Evolutionary conservation across 2,113 vertebrate genomes (phyloP).

Genomic region (Xyliphius kryptos): DNA sequence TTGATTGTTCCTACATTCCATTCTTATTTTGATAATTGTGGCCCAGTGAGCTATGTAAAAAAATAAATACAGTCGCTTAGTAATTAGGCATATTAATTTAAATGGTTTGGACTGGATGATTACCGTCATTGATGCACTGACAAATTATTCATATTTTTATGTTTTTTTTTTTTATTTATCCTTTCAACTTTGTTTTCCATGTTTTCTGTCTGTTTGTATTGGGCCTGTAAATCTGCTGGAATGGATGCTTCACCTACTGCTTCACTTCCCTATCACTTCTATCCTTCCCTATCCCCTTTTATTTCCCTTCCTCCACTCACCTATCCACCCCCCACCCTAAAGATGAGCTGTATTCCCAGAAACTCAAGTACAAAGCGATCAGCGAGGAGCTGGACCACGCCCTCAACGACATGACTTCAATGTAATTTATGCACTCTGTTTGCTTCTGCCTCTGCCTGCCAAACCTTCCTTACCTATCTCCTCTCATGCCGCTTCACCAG

Average conservation of each 20-base stretch:
- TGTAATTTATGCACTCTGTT: conserved; percentile 65
- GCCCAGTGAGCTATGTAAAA: too few species aligned
- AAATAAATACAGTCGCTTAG: too few species aligned
- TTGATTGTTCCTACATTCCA: too few species aligned
- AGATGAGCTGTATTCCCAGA: conserved; percentile 90
- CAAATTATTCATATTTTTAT: too few species aligned
- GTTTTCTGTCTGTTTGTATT: conserved; percentile 15
- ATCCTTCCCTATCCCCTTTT: not conserved
- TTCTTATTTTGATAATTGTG: too few species aligned
- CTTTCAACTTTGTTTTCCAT: not conserved
- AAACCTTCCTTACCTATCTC: conserved; percentile 1
- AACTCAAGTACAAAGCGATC: conserved; percentile 80
- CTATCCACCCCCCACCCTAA: conserved; percentile 36
- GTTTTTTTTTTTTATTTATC: too few species aligned
- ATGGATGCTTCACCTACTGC: conserved; percentile 40
- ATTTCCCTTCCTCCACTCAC: conserved; percentile 27
- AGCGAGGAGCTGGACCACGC: conserved; percentile 72
- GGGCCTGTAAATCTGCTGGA: too few species aligned
- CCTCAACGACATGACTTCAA: conserved; percentile 90
- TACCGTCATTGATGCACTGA: too few species aligned
- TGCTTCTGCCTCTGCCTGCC: conserved; percentile 38
- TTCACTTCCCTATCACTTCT: conserved; percentile 45
- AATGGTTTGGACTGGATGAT: too few species aligned
- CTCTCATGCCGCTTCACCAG: too few species aligned
- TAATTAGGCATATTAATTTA: too few species aligned